These are phyloP conservation scores for Colossoma macropomum DNA, from an alignment of 2,113 vertebrate species.

Conservation along the genomic window DNA sequence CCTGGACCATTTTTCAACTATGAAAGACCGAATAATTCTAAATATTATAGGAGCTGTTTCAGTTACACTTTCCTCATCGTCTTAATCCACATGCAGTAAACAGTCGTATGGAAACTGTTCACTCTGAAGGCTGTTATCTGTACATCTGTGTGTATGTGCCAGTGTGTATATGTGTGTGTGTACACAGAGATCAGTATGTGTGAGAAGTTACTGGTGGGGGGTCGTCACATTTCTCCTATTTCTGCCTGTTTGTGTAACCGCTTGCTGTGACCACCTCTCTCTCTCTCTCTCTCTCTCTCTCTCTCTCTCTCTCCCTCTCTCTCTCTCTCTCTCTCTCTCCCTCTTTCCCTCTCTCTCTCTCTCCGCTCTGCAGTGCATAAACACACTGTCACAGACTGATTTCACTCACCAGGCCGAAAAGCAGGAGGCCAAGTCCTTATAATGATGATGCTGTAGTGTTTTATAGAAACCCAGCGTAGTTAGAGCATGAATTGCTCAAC, in stretches of 20 bases:
- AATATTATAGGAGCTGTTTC: neutral
- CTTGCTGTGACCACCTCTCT: constrained; percentile 77
- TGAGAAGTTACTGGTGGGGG: constrained; percentile 53
- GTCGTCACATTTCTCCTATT: constrained; percentile 58
- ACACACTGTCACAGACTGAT: constrained; percentile 76
- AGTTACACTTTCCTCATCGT: neutral
- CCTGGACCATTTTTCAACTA: too few species aligned
- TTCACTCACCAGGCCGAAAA: constrained; percentile 73
- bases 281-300: constrained; percentile 59
- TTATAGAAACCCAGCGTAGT: constrained; percentile 58
- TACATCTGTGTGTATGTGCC: constrained; percentile 25
- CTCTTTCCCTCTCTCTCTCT: neutral
- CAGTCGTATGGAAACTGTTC: constrained; percentile 15
- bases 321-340: constrained; percentile 5
- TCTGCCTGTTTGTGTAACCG: constrained; percentile 77
- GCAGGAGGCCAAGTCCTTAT: constrained; percentile 72
- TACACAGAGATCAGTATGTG: constrained; percentile 43
- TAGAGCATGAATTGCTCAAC: constrained; percentile 48
- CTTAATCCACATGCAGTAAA: neutral
- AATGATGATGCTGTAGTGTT: constrained; percentile 51
- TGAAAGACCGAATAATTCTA: too few species aligned
- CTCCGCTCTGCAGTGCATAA: constrained; percentile 75
- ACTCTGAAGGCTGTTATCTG: constrained; percentile 26
- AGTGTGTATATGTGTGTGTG: constrained; percentile 34
- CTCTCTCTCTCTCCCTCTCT: constrained; percentile 2